Percentiles rank a stretch among this genome's conserved stretches.
These are phyloP conservation scores for Nineta flava DNA, from an alignment of 2,888 invertebrate species.

Conservation along the genomic window DNA sequence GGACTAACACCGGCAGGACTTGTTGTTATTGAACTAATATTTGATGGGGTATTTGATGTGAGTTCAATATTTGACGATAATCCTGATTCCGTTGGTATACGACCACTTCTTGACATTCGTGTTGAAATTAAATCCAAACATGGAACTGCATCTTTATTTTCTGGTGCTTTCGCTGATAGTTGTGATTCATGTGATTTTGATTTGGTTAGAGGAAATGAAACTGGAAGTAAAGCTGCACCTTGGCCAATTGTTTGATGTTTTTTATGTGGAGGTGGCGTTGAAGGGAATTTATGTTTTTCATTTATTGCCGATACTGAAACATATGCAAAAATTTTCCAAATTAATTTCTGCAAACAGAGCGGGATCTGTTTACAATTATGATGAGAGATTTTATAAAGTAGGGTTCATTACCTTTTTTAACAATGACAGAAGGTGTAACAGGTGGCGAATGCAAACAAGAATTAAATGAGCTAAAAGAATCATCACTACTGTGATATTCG, in stretches of 20 bases:
- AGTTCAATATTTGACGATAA: constrained; percentile 31
- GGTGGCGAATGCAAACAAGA: constrained; percentile 33
- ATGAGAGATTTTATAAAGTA: not conserved
- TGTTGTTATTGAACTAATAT: constrained; percentile 1
- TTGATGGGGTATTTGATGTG: constrained; percentile 2
- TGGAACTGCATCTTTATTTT: constrained; percentile 29
- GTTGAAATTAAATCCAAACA: constrained; percentile 13
- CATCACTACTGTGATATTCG: constrained; percentile 20
- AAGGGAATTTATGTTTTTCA: constrained; percentile 47
- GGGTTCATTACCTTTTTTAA: constrained; percentile 16
- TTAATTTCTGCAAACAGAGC: not conserved
- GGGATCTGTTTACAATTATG: too few species aligned
- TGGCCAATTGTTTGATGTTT: constrained; percentile 44
- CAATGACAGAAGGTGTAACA: constrained; percentile 30
- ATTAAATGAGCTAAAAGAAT: constrained; percentile 25
- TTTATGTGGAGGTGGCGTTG: constrained; percentile 67
- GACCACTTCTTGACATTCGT: constrained; percentile 26
- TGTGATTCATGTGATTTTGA: constrained; percentile 89
- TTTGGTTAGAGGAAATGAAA: constrained; percentile 57
- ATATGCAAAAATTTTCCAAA: not conserved
- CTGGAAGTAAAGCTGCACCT: constrained; percentile 28
- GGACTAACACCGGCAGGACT: not conserved
- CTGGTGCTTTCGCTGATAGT: constrained; percentile 49
- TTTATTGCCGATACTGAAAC: constrained; percentile 12
- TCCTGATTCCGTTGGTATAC: constrained; percentile 43